Evolutionary conservation across 2,797 vertebrate species (phyloP).

Genomic region (Myoxocephalus aenaeus): DNA sequence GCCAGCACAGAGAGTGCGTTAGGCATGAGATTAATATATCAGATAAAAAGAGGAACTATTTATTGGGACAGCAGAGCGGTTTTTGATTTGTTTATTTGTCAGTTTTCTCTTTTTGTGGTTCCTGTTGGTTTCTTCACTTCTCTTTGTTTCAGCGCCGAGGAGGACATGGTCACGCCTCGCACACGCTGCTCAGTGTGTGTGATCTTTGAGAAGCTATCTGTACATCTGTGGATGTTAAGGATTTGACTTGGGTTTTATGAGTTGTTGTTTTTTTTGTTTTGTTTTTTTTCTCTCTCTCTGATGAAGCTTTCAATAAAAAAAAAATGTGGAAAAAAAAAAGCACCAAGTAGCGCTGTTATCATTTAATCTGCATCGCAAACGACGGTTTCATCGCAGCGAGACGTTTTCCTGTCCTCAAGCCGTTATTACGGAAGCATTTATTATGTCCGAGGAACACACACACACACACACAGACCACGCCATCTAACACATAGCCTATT

Average conservation of each 20-base stretch:
- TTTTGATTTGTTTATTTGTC: conserved; percentile 39
- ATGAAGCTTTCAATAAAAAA: conserved; percentile 99
- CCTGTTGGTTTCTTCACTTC: conserved; percentile 56
- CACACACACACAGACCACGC: conserved; percentile 17
- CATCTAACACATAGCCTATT: conserved; percentile 51
- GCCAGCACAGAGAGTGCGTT: conserved; percentile 51
- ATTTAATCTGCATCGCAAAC: conserved; percentile 53
- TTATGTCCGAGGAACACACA: conserved; percentile 46
- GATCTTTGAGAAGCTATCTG: conserved; percentile 87
- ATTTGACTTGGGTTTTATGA: conserved; percentile 93
- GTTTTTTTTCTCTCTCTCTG: conserved; percentile 87
- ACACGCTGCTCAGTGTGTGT: conserved; percentile 77
- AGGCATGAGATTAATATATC: conserved; percentile 47
- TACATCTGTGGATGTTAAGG: conserved; percentile 97
- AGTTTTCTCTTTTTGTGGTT: conserved; percentile 45
- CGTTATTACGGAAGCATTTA: conserved; percentile 47
- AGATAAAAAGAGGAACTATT: conserved; percentile 71
- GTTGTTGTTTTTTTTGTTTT: conserved; percentile 72
- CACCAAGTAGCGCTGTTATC: conserved; percentile 41
- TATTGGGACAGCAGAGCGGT: conserved; percentile 81
- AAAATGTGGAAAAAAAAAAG: conserved; percentile 81
- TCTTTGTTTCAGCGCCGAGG: conserved; percentile 72
- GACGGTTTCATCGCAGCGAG: too few relatives aligned
- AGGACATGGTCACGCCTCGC: conserved; percentile 78
- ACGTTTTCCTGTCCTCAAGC: conserved; percentile 46